These are phyloP conservation scores for Brenthis ino DNA, from an alignment of 2,888 invertebrate genomes.

Conservation along the genomic window DNA sequence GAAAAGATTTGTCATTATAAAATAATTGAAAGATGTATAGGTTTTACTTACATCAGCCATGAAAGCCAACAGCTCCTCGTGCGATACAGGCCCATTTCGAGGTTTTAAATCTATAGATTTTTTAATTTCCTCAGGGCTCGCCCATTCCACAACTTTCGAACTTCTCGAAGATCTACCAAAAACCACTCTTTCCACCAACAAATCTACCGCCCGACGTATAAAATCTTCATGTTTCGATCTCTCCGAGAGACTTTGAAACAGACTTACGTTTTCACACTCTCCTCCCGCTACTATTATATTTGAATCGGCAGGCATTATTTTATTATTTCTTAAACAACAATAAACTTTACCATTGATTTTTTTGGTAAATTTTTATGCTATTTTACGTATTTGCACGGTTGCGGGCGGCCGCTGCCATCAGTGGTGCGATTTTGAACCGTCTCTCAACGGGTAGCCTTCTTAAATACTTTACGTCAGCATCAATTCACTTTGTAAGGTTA, in stretches of 20 bases:
- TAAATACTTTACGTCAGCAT: slow-evolving; percentile 70
- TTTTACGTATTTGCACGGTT: slow-evolving; percentile 39
- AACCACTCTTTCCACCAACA: slow-evolving; percentile 88
- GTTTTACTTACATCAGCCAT: slow-evolving; percentile 85
- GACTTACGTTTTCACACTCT: slow-evolving; percentile 53
- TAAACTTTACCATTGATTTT: slow-evolving; percentile 31
- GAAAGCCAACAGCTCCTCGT: slow-evolving; percentile 85
- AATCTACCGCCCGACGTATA: slow-evolving; percentile 86
- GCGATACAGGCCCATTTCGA: slow-evolving; percentile 81
- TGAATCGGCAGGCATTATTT: slow-evolving; percentile 75
- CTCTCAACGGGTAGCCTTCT: slow-evolving; percentile 64
- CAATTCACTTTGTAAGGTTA: slow-evolving; percentile 75
- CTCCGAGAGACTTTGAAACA: slow-evolving; percentile 84
- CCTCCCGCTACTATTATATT: slow-evolving; percentile 66
- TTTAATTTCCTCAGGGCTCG: slow-evolving; percentile 87
- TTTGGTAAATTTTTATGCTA: slow-evolving; percentile 24
- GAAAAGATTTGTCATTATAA: too few relatives aligned
- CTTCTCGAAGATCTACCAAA: slow-evolving; percentile 88
- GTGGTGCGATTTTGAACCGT: slow-evolving; percentile 65
- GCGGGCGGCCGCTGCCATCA: slow-evolving; percentile 67
- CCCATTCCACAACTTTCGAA: slow-evolving; percentile 91
- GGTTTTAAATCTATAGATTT: slow-evolving; percentile 86
- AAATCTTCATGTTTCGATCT: slow-evolving; percentile 87
- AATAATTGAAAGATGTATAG: not conserved
- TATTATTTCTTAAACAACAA: slow-evolving; percentile 33